Evolutionary conservation across 2,113 vertebrate genomes (phyloP), one percentile per base, ranked within the genome.

Genomic region (Hypanus sabinus): DNA sequence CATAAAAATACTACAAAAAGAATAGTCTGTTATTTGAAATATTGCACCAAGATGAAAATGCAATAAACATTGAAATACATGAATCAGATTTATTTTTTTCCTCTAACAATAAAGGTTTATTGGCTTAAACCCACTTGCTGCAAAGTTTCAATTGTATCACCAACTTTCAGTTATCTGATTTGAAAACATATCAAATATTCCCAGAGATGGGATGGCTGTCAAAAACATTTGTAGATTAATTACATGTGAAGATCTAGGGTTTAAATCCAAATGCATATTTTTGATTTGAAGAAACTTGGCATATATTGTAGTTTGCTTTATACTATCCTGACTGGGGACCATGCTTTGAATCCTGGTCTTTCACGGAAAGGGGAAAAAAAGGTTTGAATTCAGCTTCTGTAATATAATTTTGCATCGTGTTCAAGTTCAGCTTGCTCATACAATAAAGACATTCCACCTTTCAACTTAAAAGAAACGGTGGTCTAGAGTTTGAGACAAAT

Each of bases 321-420:
- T 96, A 96, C 96, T 96, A 96, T 96, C 96, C 96, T 97, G 95
- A 96, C 95, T 95, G 96, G 97, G 97, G 96, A 97, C 97, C 96
- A 97, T 96, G 97, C 96, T 97, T 97, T 97, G 97, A 97, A 97
- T 96, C 36, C 71, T 92, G 90, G 16, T 30, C 60, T 88, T 88
- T 11, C 83, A 71, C 4, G 46, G 46, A 46, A 46, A 3, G 46
- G 2, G 38, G 18, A 70, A 38, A 92, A 68, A 83, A 8, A 60
- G 20, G n/a, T 92, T 71, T 38, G 5, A 70, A 38, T 24, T 71
- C 38, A 12, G 33, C 4, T 71, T 38, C 24, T 20, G 70, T 71
- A 46, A 36, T n/a, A 36, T 71, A 38, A 62, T 30, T 30, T 62
- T 27, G 62, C 16, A 8, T 92, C 27, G 18, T 9, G 33, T 38